Evolutionary conservation across 1,140 invertebrate species (phyloP).

Genomic region (Gonioctena quinquepunctata): DNA sequence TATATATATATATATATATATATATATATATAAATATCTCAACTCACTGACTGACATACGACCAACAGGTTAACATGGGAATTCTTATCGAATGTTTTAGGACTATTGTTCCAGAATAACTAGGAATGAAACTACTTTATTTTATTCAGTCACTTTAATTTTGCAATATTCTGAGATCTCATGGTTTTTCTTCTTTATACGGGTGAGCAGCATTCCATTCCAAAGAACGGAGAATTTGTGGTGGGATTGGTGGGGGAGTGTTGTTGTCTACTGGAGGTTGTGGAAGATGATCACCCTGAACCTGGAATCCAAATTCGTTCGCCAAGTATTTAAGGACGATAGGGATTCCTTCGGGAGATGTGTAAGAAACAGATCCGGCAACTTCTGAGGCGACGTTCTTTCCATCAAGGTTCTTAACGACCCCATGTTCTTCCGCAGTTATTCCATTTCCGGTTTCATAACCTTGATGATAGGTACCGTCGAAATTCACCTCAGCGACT

Average conservation of each 20-base stretch:
- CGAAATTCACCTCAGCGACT: constrained; percentile 65
- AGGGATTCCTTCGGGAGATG: constrained; percentile 72
- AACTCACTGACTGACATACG: too few species aligned
- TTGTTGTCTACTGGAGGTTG: constrained; percentile 57
- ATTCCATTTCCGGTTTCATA: constrained; percentile 35
- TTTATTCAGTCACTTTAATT: too few species aligned
- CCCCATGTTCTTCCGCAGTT: constrained; percentile 45
- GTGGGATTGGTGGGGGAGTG: constrained; percentile 33
- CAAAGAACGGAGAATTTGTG: constrained; percentile 30
- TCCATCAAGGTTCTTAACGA: constrained; percentile 56
- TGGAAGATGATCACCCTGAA: constrained; percentile 27
- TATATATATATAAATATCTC: too few species aligned
- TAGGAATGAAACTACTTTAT: too few species aligned
- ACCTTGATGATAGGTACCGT: constrained; percentile 65
- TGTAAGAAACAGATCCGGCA: constrained; percentile 75
- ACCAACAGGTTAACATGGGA: too few species aligned
- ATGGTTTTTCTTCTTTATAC: not conserved
- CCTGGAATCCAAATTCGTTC: constrained; percentile 33
- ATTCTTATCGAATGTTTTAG: too few species aligned
- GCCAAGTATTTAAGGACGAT: constrained; percentile 22
- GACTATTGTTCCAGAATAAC: too few species aligned
- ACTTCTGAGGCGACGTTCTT: constrained; percentile 61
- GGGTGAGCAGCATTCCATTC: constrained; percentile 36
- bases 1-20: too few species aligned
- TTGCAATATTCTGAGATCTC: too few species aligned